phyloP scores from a whole-genome alignment of 2,113 vertebrate genomes.

The Oceanites oceanicus region DNA sequence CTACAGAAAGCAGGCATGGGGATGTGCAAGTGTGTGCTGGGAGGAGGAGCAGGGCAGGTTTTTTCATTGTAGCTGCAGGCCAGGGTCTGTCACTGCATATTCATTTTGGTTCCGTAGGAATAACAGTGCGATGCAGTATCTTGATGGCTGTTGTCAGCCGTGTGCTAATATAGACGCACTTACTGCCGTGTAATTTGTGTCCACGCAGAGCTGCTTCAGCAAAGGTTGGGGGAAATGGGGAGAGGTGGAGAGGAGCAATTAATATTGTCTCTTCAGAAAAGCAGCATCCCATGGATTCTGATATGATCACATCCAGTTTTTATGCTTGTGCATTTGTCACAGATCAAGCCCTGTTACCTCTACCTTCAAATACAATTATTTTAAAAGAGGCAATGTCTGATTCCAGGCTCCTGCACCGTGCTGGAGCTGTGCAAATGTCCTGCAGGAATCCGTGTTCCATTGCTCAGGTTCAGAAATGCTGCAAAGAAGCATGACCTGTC shows the following conservation, averaged over 20 bases:
- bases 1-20: not conserved
- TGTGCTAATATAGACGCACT: not conserved
- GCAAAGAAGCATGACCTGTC: not conserved
- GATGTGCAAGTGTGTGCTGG: accelerated
- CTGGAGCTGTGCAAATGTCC: not conserved
- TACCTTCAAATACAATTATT: not conserved
- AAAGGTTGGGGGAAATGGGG: not conserved
- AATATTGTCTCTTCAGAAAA: not conserved
- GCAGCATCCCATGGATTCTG: not conserved
- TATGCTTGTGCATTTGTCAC: not conserved
- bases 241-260: not conserved
- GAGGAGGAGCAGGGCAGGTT: not conserved
- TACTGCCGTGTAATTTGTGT: not conserved
- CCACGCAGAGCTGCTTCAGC: not conserved
- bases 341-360: not conserved
- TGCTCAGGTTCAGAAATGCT: not conserved
- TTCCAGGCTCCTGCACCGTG: not conserved
- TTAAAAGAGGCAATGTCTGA: not conserved
- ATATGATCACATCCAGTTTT: not conserved
- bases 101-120: not conserved
- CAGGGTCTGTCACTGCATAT: not conserved
- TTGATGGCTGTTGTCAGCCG: not conserved
- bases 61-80: not conserved
- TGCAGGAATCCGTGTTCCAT: not conserved
- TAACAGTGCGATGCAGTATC: not conserved